These are phyloP conservation scores for Hydrolagus affinis DNA, from an alignment of 2,113 vertebrate species.

Conservation along the genomic window DNA sequence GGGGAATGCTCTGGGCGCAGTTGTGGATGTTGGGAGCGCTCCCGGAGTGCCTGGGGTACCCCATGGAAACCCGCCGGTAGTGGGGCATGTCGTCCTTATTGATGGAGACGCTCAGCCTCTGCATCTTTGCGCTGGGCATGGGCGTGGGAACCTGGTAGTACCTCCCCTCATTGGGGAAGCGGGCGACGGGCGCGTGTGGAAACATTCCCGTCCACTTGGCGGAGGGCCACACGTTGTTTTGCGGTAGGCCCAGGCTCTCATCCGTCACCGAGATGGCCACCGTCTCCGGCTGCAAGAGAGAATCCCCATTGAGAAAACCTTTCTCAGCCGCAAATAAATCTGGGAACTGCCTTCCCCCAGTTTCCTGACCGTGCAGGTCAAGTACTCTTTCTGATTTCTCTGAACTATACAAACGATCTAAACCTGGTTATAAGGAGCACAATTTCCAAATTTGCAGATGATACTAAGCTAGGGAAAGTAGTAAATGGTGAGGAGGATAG, in stretches of 20 bases:
- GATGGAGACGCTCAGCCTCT: slow-evolving; percentile 33
- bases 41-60: slow-evolving; percentile 23
- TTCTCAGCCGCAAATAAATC: too few relatives aligned
- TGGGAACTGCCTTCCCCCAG: too few relatives aligned
- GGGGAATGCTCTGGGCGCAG: neutral
- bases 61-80: slow-evolving; percentile 34
- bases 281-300: slow-evolving; percentile 40
- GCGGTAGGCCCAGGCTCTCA: neutral
- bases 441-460: too few relatives aligned
- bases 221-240: neutral
- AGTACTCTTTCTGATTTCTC: neutral
- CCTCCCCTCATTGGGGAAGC: neutral
- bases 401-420: too few relatives aligned
- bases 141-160: slow-evolving; percentile 20
- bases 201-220: slow-evolving; percentile 39
- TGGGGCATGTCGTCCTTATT: slow-evolving; percentile 36
- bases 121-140: slow-evolving; percentile 29
- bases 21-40: slow-evolving; percentile 41
- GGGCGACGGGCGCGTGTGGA: slow-evolving; percentile 34
- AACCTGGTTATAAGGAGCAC: too few relatives aligned
- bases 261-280: neutral
- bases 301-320: neutral
- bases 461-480: too few relatives aligned
- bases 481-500: too few relatives aligned
- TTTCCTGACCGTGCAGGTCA: too few relatives aligned